Conservation (phyloP, 1,140 invertebrate species). For the Euura lappo region DNA sequence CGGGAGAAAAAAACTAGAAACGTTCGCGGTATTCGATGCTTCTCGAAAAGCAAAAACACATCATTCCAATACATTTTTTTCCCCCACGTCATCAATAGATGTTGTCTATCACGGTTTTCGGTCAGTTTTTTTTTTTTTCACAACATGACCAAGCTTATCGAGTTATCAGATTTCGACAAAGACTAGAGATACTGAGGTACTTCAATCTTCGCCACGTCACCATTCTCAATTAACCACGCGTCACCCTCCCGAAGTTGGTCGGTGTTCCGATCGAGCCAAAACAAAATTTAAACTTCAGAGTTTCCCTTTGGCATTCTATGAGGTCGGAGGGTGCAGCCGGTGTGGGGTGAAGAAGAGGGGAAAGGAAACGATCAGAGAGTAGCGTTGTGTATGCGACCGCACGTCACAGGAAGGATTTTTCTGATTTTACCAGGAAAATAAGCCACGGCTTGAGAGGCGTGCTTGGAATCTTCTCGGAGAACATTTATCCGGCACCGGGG, state of each 20-base stretch:
- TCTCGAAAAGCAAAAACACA: neutral
- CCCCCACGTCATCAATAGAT: neutral
- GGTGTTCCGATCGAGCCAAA: too few relatives aligned
- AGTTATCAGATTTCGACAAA: neutral
- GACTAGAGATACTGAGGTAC: too few relatives aligned
- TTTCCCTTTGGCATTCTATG: neutral
- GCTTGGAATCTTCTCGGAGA: conserved; percentile 5
- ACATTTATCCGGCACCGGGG: neutral
- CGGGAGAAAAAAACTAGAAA: neutral
- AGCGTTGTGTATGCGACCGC: conserved; percentile 15
- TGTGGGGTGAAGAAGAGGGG: neutral
- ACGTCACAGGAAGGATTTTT: conserved; percentile 15
- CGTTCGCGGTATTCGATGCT: neutral
- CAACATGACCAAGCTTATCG: too few relatives aligned
- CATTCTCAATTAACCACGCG: too few relatives aligned
- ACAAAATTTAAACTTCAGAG: too few relatives aligned
- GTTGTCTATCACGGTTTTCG: neutral
- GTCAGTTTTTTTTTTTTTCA: neutral
- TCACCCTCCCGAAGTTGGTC: too few relatives aligned
- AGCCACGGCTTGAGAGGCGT: conserved; percentile 9
- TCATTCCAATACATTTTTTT: too few relatives aligned
- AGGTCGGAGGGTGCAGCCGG: neutral
- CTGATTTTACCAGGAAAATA: conserved; percentile 15
- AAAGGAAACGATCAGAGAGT: conserved; percentile 3
- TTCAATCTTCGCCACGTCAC: too few relatives aligned